Evolutionary conservation across 2,888 invertebrate species (phyloP).

Genomic region (Lithosia quadra): DNA sequence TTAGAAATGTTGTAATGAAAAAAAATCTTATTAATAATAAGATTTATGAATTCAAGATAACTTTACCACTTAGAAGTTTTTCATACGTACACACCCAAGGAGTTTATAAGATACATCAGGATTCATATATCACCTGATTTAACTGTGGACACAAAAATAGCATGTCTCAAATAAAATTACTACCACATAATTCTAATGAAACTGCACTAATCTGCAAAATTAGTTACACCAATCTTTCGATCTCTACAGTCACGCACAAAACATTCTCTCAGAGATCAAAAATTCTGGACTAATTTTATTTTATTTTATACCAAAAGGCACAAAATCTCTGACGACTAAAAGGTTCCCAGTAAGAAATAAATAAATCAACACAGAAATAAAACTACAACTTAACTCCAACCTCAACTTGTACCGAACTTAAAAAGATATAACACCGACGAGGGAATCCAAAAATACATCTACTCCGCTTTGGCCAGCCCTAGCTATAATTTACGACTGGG

Average conservation of each 20-base stretch:
- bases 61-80: too few species aligned
- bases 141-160: not conserved
- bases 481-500: constrained; percentile 60
- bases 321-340: constrained; percentile 1
- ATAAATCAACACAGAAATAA: constrained; percentile 14
- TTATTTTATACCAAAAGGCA: not conserved
- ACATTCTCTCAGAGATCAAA: constrained; percentile 4
- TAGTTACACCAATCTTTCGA: not conserved
- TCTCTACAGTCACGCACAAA: not conserved
- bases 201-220: not conserved
- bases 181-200: not conserved
- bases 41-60: too few species aligned
- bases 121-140: not conserved
- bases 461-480: constrained; percentile 47
- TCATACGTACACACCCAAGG: not conserved
- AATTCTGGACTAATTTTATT: not conserved
- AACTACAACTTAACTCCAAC: constrained; percentile 14
- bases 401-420: constrained; percentile 18
- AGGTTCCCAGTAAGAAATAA: constrained; percentile 8
- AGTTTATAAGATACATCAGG: not conserved
- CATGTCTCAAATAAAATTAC: not conserved
- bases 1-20: not conserved
- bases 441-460: constrained; percentile 17
- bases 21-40: too few species aligned
- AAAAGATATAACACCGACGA: constrained; percentile 17